Conservation (phyloP, 2,797 vertebrate genomes). For the Molossus alvarezi region DNA sequence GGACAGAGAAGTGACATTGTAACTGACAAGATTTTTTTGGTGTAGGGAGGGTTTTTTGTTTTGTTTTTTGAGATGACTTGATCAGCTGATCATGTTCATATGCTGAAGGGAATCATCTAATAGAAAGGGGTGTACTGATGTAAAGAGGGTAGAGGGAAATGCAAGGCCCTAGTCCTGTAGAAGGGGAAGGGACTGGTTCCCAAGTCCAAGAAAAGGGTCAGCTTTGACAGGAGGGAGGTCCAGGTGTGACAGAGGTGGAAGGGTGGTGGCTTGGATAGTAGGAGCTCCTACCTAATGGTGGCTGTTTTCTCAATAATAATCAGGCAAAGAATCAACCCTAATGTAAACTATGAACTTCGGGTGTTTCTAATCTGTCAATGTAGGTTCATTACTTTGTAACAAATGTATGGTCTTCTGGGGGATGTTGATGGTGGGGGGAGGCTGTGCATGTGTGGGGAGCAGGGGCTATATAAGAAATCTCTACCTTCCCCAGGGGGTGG, state of each 20-base stretch:
- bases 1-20: neutral
- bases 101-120: neutral
- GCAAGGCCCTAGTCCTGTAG: neutral
- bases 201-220: neutral
- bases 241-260: neutral
- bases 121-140: neutral
- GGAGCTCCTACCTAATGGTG: neutral
- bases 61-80: neutral
- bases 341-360: neutral
- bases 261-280: neutral
- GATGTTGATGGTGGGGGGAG: neutral
- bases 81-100: neutral
- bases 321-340: constrained; percentile 11
- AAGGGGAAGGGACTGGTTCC: neutral
- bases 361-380: neutral
- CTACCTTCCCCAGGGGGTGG: neutral
- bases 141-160: neutral
- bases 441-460: neutral
- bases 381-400: neutral
- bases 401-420: neutral
- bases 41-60: neutral
- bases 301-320: neutral
- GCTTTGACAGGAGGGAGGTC: neutral
- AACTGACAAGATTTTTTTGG: neutral
- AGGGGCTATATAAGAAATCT: neutral